phyloP scores from a whole-genome alignment of 2,113 vertebrate species.

The Rhipidura dahli region DNA sequence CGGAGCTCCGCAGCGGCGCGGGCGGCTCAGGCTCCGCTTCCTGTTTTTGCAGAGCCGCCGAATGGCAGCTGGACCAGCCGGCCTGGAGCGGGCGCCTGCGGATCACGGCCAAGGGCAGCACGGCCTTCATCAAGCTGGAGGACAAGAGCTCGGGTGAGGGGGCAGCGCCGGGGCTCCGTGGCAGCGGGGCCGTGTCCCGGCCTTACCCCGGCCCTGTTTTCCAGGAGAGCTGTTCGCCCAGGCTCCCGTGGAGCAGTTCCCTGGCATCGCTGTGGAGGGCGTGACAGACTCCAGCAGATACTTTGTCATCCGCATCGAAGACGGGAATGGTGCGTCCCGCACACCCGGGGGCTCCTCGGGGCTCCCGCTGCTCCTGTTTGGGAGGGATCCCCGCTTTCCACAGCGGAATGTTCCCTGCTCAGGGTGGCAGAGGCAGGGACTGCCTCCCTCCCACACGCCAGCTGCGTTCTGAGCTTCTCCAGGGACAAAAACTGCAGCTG shows the following conservation, averaged over 20 bases:
- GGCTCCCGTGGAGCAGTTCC: conserved; percentile 91
- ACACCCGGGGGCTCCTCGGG: rapidly evolving
- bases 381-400: neutral
- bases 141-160: conserved; percentile 87
- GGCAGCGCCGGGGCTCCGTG: rapidly evolving
- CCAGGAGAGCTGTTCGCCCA: conserved; percentile 95
- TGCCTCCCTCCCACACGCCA: rapidly evolving
- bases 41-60: conserved; percentile 81
- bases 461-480: rapidly evolving
- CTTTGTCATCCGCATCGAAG: conserved; percentile 90
- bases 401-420: rapidly evolving
- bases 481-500: neutral
- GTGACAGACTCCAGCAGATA: conserved; percentile 95
- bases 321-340: conserved; percentile 74
- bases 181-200: rapidly evolving
- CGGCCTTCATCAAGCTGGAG: conserved; percentile 89
- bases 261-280: conserved; percentile 82
- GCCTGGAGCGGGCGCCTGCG: conserved; percentile 92
- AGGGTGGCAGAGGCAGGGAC: rapidly evolving
- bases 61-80: conserved; percentile 96
- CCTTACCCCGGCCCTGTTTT: neutral
- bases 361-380: rapidly evolving
- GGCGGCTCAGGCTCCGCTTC: neutral
- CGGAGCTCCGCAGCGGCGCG: neutral
- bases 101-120: conserved; percentile 85